phyloP scores from a whole-genome alignment of 2,888 invertebrate species.

The Tigriopus californicus region DNA sequence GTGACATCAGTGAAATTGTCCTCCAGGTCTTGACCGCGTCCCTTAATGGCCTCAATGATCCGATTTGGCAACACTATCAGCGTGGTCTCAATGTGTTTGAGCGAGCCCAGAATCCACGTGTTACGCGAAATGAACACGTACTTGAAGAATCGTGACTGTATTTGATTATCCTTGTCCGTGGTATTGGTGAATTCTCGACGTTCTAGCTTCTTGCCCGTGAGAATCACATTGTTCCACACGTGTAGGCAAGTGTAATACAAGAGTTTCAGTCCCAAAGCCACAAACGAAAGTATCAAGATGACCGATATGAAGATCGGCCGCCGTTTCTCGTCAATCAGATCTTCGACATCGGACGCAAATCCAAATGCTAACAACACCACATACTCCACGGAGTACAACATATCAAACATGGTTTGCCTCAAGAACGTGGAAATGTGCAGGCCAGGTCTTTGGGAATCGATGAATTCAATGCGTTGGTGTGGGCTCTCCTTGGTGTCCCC shows the following conservation, averaged over 20 bases:
- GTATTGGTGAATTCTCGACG: not conserved
- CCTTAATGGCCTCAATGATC: not conserved
- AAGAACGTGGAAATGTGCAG: constrained; percentile 6
- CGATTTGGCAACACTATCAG: not conserved
- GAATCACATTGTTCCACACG: not conserved
- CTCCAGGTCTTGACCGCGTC: not conserved
- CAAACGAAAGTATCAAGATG: not conserved
- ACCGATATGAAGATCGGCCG: not conserved
- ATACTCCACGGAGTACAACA: not conserved
- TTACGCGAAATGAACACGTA: constrained; percentile 1
- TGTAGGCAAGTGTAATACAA: not conserved
- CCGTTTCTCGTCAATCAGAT: not conserved
- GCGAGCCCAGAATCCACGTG: not conserved
- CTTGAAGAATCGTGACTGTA: not conserved
- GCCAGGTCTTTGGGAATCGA: constrained; percentile 4
- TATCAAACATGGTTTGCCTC: constrained; percentile 2
- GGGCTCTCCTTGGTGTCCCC: too few species aligned
- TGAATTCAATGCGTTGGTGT: not conserved
- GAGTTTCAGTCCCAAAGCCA: not conserved
- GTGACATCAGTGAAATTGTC: not conserved
- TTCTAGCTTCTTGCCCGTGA: not conserved
- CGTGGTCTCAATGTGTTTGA: not conserved
- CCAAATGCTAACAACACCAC: not conserved
- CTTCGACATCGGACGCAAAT: not conserved
- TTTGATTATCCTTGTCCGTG: not conserved